phyloP scores from a whole-genome alignment of 2,113 vertebrate genomes.

The Eublepharis macularius region DNA sequence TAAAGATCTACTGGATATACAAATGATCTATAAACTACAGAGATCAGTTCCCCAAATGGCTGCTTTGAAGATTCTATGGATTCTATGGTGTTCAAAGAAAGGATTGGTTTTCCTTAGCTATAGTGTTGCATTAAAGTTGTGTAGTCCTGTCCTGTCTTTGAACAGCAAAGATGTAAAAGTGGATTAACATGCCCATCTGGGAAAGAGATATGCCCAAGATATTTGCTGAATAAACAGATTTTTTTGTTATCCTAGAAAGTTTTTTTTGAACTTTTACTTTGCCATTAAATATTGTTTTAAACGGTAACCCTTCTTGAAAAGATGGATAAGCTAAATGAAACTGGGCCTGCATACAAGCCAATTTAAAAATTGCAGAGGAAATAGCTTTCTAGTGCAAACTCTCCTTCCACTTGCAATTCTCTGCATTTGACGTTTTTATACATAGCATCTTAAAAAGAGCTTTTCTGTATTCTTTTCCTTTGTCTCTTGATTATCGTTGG shows the following conservation, averaged over 20 bases:
- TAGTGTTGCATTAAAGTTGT: not conserved
- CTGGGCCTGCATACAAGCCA: not conserved
- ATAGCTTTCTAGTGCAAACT: not conserved
- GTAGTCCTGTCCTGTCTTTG: not conserved
- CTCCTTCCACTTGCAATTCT: not conserved
- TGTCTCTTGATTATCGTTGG: not conserved
- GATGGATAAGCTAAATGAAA: not conserved
- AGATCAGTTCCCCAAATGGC: too few species aligned
- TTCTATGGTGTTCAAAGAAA: not conserved
- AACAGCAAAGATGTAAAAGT: not conserved
- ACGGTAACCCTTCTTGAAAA: not conserved
- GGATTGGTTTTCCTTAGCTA: not conserved
- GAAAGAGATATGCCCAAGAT: not conserved
- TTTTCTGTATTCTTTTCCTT: slow-evolving; percentile 27
- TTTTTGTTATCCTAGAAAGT: not conserved
- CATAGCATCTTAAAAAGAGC: not conserved
- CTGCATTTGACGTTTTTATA: not conserved
- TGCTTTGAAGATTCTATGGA: too few species aligned
- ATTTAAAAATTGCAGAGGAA: not conserved
- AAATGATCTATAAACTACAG: too few species aligned
- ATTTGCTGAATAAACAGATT: not conserved
- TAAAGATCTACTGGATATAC: too few species aligned
- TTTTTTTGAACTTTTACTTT: not conserved
- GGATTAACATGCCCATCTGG: not conserved
- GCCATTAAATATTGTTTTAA: not conserved